Conservation (phyloP, 2,113 vertebrate species). For the Mormyrus lacerda region DNA sequence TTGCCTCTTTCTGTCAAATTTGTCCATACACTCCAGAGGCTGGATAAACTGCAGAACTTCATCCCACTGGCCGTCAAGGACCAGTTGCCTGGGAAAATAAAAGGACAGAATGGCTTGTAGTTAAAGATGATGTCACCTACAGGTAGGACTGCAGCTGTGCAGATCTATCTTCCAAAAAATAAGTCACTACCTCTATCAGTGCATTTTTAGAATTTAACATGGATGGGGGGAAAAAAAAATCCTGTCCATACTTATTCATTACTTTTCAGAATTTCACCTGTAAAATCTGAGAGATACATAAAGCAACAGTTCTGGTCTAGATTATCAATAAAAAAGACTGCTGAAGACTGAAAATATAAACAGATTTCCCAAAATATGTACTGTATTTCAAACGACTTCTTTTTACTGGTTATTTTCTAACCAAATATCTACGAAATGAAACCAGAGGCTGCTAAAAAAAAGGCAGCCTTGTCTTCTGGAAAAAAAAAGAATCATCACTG, state of each 20-base stretch:
- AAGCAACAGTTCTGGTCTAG: neutral
- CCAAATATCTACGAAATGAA: neutral
- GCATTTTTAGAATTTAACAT: neutral
- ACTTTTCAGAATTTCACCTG: neutral
- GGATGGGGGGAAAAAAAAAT: neutral
- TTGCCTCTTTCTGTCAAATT: conserved; percentile 94
- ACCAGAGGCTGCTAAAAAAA: neutral
- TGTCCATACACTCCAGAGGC: conserved; percentile 92
- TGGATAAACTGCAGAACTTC: conserved; percentile 98
- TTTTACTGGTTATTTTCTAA: neutral
- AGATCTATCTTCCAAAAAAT: neutral
- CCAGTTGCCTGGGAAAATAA: conserved; percentile 71
- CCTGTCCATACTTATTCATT: neutral
- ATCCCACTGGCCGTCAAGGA: conserved; percentile 97
- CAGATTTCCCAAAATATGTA: neutral
- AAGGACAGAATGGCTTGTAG: neutral
- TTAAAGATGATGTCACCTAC: neutral
- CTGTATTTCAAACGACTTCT: neutral
- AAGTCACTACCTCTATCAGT: neutral
- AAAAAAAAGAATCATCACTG: conserved; percentile 10
- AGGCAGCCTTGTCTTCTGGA: neutral
- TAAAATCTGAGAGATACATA: neutral
- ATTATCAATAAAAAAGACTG: neutral
- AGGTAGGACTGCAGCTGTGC: neutral
- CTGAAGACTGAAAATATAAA: neutral